Base-by-base conservation (phyloP, 2,797 vertebrate species). In the Urocyon cinereoargenteus region DNA sequence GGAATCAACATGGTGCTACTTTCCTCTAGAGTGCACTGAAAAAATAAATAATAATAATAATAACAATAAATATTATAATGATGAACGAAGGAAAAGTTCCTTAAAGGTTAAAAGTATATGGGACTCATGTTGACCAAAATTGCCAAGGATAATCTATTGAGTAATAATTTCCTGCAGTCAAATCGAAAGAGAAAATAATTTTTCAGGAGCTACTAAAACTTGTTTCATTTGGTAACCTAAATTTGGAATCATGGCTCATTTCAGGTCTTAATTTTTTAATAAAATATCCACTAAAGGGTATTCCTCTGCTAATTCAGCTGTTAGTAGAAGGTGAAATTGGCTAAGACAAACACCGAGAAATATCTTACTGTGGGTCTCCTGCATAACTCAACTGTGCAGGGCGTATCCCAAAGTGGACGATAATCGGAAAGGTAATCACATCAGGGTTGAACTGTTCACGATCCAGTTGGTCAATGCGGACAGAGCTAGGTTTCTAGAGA, bases 311-410 rank as follows among this genome's bases (percentile, higher is more conserved):
- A 95, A 91, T 72, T 85, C 92, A 83, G 96, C 49, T 98, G 97
- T 97, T 96, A 97, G 97, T 97, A 97, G 97, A 98, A 98, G 96
- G 93, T 97, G 96, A 97, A 96, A 96, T 70, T 94, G 96, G 97
- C 95, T 88, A 95, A 98, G 97, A 1, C 16, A 97, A 98, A 97
- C 57, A 95, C 88, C 12, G 55, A 98, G 85, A 98, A 98, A 86
- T 96, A 97, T 98, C 99, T 99, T 99, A 99, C 99, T 99, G 99
- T 72, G 99, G 99, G 98, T 99, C 99, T 98, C 99, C 99, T 45
- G 99, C 99, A 78, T 99, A 99, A 99, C 99, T 99, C 98, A 99
- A 99, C 97, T 99, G 99, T 98, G 99, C 99, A 6, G 99, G 99
- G 88, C 99, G 99, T 98, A 99, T 99, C 79, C 99, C 99, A 19